phyloP scores from a whole-genome alignment of 2,113 vertebrate genomes.

The Pseudorasbora parva region DNA sequence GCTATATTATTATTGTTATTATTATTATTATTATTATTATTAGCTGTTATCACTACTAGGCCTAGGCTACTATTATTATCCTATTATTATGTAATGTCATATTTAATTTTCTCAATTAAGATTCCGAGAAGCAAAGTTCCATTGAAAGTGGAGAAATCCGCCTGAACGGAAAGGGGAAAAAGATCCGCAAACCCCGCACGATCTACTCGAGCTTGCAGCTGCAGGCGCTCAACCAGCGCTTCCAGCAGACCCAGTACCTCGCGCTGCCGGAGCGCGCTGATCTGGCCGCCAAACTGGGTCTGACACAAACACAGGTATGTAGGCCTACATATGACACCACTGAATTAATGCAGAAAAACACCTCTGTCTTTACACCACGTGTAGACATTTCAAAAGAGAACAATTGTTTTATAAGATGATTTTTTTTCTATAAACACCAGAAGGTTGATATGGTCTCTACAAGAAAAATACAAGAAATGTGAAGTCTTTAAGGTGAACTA shows the following conservation, averaged over 20 bases:
- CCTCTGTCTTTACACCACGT: neutral
- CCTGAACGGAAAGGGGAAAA: conserved; percentile 82
- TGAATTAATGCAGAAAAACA: neutral
- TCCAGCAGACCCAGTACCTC: conserved; percentile 94
- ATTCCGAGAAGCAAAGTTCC: conserved; percentile 77
- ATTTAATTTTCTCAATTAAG: conserved; percentile 61
- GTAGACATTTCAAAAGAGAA: neutral
- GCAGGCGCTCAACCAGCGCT: conserved; percentile 89
- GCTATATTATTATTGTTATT: neutral
- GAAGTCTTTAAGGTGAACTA: neutral
- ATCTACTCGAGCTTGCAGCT: conserved; percentile 92
- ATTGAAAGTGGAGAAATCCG: conserved; percentile 78
- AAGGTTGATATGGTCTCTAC: neutral
- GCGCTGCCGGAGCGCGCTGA: conserved; percentile 89
- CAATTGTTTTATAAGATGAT: neutral
- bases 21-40: neutral
- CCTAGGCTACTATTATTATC: too few relatives aligned
- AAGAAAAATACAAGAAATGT: neutral
- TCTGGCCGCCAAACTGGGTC: conserved; percentile 86
- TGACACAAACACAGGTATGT: conserved; percentile 92
- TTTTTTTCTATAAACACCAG: neutral
- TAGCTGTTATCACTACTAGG: neutral
- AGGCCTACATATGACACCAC: neutral
- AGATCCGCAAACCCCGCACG: conserved; percentile 90
- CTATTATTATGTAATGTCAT: neutral